Evolutionary conservation across 2,113 vertebrate species (phyloP), one percentile per base, ranked within the genome.

Genomic region (Arvicanthis niloticus): DNA sequence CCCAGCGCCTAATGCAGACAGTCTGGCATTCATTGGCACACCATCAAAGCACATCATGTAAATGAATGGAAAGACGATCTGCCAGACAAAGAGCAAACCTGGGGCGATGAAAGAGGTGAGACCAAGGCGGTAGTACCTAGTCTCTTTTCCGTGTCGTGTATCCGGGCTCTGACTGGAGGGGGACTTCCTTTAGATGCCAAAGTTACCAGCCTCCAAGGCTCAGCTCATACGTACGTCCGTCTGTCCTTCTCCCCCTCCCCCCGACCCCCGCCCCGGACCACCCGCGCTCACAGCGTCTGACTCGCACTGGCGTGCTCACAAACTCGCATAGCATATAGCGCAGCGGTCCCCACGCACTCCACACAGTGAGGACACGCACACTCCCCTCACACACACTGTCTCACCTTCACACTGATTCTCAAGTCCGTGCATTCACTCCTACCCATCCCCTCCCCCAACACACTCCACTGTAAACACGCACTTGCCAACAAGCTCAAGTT

Each of bases 401-500:
- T 86, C 62, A 67, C 29, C 0, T n/a, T 17, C 51, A 48, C 72
- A 10, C 37, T 10, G 45, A 68, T 7, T 12, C 48, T 40, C n/a
- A 45, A 48, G 26, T 53, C 42, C 48, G 8, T 7, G 37, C 65
- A 37, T 45, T 65, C 40, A 1, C 4, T 19, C 19, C 45, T 11
- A 65, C 26, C 24, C 29, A 1, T 12, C 31, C 31, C 85, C n/a
- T 67, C 5, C 73, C 0, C 65, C 13, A 76, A 17, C 13, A 2
- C 73, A 1, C 11, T 17, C 76, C 22, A 15, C 3, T 9, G 24
- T 56, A 29, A 19, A 5, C 37, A 15, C 16, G 29, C 13, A 8
- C 37, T 37, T 40, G 10, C 53, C 60, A 4, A 42, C 68, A 1
- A 22, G 1, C 4, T 29, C 60, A 1, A 11, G 53, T 3, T 0